phyloP scores from a whole-genome alignment of 2,797 vertebrate genomes.

The Cuculus canorus region DNA sequence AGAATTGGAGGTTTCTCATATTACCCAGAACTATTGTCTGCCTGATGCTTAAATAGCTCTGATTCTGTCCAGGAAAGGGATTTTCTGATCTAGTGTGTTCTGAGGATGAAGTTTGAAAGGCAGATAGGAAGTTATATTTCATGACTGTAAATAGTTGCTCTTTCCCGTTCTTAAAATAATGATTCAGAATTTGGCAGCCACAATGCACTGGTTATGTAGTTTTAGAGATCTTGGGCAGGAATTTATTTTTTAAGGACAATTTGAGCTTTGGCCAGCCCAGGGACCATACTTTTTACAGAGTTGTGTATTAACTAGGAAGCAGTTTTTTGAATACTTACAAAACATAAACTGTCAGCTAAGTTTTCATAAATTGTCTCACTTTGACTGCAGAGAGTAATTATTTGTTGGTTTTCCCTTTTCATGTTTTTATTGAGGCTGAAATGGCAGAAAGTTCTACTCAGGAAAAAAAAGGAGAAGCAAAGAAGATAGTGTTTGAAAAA shows the following conservation, averaged over 20 bases:
- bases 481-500: background rate
- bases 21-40: background rate
- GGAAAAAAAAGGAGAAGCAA: background rate
- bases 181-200: background rate
- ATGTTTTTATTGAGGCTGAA: background rate
- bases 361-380: background rate
- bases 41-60: background rate
- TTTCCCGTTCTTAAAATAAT: background rate
- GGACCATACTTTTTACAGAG: background rate
- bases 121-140: background rate
- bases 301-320: background rate
- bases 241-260: background rate
- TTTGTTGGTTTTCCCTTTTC: slow-evolving; percentile 2
- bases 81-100: background rate
- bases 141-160: background rate
- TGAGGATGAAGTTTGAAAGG: background rate
- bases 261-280: background rate
- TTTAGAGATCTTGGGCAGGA: background rate
- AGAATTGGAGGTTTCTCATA: background rate
- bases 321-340: background rate
- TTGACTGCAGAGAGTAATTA: background rate
- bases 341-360: background rate
- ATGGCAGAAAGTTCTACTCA: background rate
- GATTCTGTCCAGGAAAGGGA: background rate
- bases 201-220: background rate